Percentiles rank a stretch among this genome's conserved stretches.
Conservation (phyloP, 2,113 vertebrate species). For the Psammodynastes pulverulentus region DNA sequence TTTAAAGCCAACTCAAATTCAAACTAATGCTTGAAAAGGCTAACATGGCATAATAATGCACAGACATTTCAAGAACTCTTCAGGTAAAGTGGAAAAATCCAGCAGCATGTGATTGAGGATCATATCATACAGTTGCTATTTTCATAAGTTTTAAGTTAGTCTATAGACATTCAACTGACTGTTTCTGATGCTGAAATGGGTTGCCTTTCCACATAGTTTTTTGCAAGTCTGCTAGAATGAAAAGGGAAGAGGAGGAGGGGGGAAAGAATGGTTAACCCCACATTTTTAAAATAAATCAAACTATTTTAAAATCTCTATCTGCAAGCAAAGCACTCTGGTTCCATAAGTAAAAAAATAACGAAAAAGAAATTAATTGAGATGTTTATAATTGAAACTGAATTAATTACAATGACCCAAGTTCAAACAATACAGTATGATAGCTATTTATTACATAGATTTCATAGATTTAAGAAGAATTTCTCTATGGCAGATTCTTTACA, state of each 20-base stretch:
- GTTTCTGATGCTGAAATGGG: not conserved
- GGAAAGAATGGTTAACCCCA: not conserved
- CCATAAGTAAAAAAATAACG: not conserved
- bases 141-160: not conserved
- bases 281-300: not conserved
- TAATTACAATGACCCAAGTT: not conserved
- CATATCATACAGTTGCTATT: not conserved
- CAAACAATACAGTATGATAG: no score
- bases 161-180: not conserved
- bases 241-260: not conserved
- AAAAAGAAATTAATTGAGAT: not conserved
- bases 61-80: not conserved
- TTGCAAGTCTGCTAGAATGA: not conserved
- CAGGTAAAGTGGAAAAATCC: not conserved
- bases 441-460: no score
- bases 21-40: not conserved
- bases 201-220: not conserved
- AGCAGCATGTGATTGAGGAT: not conserved
- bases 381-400: not conserved
- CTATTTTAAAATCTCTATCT: not conserved
- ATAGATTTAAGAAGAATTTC: not conserved
- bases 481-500: not conserved
- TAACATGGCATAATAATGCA: not conserved
- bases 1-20: not conserved
- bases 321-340: not conserved